These are phyloP conservation scores for Drosophila equinoxialis DNA, from an alignment of 1,140 invertebrate genomes.

Conservation along the genomic window DNA sequence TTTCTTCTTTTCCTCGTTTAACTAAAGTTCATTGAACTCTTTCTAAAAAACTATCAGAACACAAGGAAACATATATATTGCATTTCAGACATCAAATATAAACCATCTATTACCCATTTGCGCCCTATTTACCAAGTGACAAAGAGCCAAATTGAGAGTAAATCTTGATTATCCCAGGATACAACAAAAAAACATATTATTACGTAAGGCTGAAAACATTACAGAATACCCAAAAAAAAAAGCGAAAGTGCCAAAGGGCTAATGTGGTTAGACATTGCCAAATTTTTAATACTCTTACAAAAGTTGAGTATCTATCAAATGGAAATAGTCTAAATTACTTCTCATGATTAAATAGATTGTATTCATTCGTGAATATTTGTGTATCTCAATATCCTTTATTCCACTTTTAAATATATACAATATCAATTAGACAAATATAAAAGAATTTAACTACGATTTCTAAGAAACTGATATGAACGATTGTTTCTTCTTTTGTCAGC, in stretches of 20 bases:
- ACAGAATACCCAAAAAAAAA: not conserved
- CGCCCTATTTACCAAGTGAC: constrained; percentile 17
- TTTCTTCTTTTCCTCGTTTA: not conserved
- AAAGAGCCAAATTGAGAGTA: constrained; percentile 22
- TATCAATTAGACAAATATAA: too few species aligned
- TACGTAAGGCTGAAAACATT: constrained; percentile 17
- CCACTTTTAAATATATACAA: too few species aligned
- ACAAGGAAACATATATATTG: not conserved
- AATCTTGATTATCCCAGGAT: constrained; percentile 17
- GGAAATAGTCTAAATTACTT: too few species aligned
- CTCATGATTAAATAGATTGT: too few species aligned
- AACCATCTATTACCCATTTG: not conserved
- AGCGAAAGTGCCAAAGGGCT: not conserved
- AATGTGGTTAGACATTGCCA: not conserved
- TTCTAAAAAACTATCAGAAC: not conserved
- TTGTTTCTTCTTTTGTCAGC: too few species aligned
- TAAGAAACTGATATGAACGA: too few species aligned
- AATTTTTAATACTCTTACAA: not conserved
- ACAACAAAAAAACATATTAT: not conserved
- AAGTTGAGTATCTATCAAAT: not conserved
- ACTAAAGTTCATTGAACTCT: not conserved
- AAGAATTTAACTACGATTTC: too few species aligned
- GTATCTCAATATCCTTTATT: too few species aligned
- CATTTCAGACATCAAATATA: not conserved
- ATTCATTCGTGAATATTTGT: too few species aligned